Conservation (phyloP, 2,797 vertebrate genomes). For the Dendrocincla fuliginosa region DNA sequence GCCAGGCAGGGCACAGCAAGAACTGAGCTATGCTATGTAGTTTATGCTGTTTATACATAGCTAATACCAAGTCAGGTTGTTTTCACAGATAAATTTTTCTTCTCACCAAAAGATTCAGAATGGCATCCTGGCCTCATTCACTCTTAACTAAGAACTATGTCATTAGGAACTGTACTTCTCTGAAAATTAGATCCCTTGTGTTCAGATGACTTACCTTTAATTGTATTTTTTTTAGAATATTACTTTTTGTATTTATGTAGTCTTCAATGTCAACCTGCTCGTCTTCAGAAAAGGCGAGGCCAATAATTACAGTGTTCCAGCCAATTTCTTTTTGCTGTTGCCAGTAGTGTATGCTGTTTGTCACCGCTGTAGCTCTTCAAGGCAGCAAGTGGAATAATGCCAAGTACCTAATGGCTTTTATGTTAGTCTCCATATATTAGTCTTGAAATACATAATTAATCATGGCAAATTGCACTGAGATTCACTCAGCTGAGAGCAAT, state of each 20-base stretch:
- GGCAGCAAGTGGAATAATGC: conserved; percentile 35
- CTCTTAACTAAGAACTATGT: not conserved
- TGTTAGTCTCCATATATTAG: conserved; percentile 20
- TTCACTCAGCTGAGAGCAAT: not conserved
- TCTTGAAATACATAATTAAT: conserved; percentile 24
- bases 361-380: conserved; percentile 1
- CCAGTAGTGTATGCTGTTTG: conserved; percentile 21
- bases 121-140: not conserved
- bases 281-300: not conserved
- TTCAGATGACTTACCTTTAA: not conserved
- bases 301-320: conserved; percentile 10
- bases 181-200: not conserved
- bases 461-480: conserved; percentile 3
- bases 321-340: conserved; percentile 26
- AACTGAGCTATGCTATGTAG: not conserved
- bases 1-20: not conserved
- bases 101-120: not conserved
- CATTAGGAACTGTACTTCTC: not conserved
- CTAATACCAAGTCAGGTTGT: not conserved
- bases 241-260: conserved; percentile 1
- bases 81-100: not conserved
- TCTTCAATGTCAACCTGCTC: conserved; percentile 22
- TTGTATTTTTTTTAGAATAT: not conserved
- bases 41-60: not conserved
- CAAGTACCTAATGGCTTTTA: conserved; percentile 37